Evolutionary conservation across 2,888 invertebrate species (phyloP).

Genomic region (Callyntrura guangdongensis): DNA sequence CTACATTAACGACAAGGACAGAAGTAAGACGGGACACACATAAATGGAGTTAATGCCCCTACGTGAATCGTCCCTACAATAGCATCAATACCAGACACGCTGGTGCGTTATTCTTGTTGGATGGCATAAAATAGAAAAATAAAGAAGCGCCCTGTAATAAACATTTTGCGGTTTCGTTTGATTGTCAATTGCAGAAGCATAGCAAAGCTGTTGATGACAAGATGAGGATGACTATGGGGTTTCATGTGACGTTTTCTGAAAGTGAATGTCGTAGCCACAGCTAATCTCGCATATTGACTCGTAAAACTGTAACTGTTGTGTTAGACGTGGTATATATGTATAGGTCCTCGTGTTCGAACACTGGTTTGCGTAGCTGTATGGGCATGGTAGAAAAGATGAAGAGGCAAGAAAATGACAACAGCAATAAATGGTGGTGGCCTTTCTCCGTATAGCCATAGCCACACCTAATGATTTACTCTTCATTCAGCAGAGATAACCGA

Average conservation of each 20-base stretch:
- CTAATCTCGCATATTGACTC: background rate
- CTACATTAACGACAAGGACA: too few relatives aligned
- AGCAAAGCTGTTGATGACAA: background rate
- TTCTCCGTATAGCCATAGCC: constrained; percentile 12
- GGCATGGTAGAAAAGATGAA: background rate
- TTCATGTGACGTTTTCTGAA: constrained; percentile 6
- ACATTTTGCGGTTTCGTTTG: constrained; percentile 7
- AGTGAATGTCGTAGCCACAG: constrained; percentile 15
- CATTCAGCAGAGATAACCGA: background rate
- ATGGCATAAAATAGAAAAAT: background rate
- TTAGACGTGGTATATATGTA: background rate
- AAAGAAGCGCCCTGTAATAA: background rate
- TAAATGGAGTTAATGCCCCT: too few relatives aligned
- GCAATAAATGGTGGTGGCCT: constrained; percentile 39
- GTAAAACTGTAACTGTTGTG: background rate
- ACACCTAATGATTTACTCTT: constrained; percentile 46
- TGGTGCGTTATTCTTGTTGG: background rate
- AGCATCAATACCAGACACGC: background rate
- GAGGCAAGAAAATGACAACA: constrained; percentile 23
- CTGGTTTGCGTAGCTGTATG: background rate
- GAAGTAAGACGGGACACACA: too few relatives aligned
- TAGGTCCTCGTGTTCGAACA: background rate
- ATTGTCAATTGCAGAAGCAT: constrained; percentile 17
- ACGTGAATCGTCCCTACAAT: background rate
- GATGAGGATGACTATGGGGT: background rate